Evolutionary conservation across 2,888 invertebrate genomes (phyloP).

Genomic region (Cistogaster globosa): DNA sequence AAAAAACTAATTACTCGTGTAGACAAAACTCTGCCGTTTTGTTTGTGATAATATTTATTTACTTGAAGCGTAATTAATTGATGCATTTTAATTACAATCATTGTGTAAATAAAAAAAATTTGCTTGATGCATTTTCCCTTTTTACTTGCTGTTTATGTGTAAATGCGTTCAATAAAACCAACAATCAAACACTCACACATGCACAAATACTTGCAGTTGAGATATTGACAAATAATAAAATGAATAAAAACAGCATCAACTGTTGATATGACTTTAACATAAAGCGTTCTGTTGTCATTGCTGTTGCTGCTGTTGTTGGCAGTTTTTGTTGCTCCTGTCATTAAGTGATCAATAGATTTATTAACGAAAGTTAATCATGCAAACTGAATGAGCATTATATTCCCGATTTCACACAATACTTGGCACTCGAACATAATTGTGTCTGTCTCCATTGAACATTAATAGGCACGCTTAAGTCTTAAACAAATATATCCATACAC

Average conservation of each 20-base stretch:
- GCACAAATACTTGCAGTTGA: background rate
- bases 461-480: background rate
- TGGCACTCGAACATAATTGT: slow-evolving; percentile 34
- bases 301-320: slow-evolving; percentile 32
- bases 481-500: background rate
- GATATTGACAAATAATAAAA: slow-evolving; percentile 5
- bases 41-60: slow-evolving; percentile 41
- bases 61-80: slow-evolving; percentile 65
- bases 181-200: background rate
- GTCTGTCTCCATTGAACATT: slow-evolving; percentile 20
- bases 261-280: slow-evolving; percentile 59
- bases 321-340: slow-evolving; percentile 50
- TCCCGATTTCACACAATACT: slow-evolving; percentile 61
- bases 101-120: slow-evolving; percentile 30
- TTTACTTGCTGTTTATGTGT: background rate
- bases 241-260: slow-evolving; percentile 34
- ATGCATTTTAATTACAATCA: slow-evolving; percentile 63
- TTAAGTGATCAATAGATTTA: slow-evolving; percentile 66
- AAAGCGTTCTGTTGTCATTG: slow-evolving; percentile 53
- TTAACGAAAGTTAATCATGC: slow-evolving; percentile 67
- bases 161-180: background rate
- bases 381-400: slow-evolving; percentile 65
- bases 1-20: background rate
- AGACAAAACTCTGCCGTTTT: slow-evolving; percentile 33
- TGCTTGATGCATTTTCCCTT: slow-evolving; percentile 25